Conservation (phyloP, 2,113 vertebrate genomes). For the Neopipo cinnamomea region DNA sequence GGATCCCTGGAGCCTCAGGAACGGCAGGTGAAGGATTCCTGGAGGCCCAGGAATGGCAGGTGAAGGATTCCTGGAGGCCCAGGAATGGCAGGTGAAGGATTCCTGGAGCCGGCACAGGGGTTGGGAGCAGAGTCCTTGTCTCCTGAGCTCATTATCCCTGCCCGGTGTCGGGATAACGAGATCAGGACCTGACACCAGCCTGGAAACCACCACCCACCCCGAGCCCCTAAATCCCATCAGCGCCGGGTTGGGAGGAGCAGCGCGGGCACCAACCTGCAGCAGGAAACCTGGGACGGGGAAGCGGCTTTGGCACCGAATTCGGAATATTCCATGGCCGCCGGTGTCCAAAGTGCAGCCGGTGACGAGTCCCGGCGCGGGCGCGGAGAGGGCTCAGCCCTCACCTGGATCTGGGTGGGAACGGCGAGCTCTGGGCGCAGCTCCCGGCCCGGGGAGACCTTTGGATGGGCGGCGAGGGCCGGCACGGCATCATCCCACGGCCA, state of each 20-base stretch:
- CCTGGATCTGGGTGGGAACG: background rate
- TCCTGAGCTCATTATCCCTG: background rate
- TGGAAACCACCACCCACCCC: background rate
- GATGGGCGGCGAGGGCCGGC: background rate
- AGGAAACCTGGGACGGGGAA: rapidly evolving
- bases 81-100: background rate
- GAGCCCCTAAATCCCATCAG: background rate
- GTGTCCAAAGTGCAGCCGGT: background rate
- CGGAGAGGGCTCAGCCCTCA: background rate
- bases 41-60: too few species aligned
- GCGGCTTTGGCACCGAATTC: background rate
- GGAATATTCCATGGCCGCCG: background rate
- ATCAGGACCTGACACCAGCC: background rate
- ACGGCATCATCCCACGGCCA: background rate
- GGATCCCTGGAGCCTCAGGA: background rate
- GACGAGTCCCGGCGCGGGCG: rapidly evolving
- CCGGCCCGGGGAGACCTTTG: background rate
- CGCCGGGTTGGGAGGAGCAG: background rate
- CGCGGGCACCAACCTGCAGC: background rate
- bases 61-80: too few species aligned
- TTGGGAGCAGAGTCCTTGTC: background rate
- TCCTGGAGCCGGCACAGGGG: background rate
- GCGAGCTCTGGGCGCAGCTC: rapidly evolving
- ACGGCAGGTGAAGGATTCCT: too few species aligned
- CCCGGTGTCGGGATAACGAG: background rate